Base-by-base conservation (phyloP, 1,140 invertebrate species). In the Sarcophaga bullata region DNA sequence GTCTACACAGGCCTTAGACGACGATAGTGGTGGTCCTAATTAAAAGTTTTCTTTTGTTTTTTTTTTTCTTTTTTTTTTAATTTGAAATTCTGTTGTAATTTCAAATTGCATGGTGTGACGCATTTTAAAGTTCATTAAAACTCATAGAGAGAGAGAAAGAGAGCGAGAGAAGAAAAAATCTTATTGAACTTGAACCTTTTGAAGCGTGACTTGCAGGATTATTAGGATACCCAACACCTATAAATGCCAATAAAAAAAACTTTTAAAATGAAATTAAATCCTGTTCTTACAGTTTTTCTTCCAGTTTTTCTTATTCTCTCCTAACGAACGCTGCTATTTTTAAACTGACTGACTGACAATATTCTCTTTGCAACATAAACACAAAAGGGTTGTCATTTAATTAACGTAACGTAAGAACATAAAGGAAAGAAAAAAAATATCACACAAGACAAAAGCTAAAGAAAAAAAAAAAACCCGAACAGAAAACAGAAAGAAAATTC, bases 121-220 rank as follows among this genome's bases (percentile, higher is more conserved):
- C 73, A 48, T 13, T 49, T 47, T 78, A 25, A 78, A 73, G 9
- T 73, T 73, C 19, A n/a, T 25, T 72, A 25, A 25, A 72, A 72
- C 62, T 13, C 19, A 25, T 9, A 19, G 62, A 7, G 6, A 25
- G 8, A 72, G 37, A 17, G 6, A 62, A 15, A 62, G 19, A 62
- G 25, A 37, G 4, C 1, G 25, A 37, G 25, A 37, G 25, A 78
- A 50, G 8, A 8, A 50, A 78, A 78, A 78, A 52, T 37, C 1
- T 37, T 78, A 78, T 78, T 78, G 75, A 78, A 78, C 75, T 78
- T 78, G 75, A 78, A 78, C 75, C 75, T 50, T 78, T 78, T 78
- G 75, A 78, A 78, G 75, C 75, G 75, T 78, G 75, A 78, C 75
- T 78, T 78, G 75, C 75, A 78, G 75, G 75, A 78, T 78, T 78